Evolutionary conservation across 2,888 invertebrate species (phyloP).

Genomic region (Leptinotarsa rubiginosa): DNA sequence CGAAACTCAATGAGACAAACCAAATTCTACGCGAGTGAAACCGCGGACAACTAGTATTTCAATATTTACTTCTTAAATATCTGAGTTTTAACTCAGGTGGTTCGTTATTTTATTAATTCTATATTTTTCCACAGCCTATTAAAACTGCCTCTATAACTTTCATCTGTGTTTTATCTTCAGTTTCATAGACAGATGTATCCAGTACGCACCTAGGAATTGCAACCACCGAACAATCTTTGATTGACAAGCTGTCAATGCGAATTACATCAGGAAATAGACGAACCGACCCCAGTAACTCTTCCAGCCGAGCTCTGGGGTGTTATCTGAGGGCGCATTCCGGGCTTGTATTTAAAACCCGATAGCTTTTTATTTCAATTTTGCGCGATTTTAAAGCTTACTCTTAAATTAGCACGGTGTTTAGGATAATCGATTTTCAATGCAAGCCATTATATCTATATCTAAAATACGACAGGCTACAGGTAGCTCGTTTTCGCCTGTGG

Average conservation of each 20-base stretch:
- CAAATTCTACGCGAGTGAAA: no score
- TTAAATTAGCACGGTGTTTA: slow-evolving; percentile 65
- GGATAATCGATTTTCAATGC: slow-evolving; percentile 65
- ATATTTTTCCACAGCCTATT: no score
- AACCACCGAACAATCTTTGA: neutral
- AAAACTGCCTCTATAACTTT: no score
- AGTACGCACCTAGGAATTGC: no score
- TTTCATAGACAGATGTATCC: no score
- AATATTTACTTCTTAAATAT: no score
- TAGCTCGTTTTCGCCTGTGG: slow-evolving; percentile 47
- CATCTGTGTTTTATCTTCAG: no score
- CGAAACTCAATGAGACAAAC: no score
- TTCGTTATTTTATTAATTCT: no score
- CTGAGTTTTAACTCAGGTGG: no score
- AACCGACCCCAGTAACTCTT: slow-evolving; percentile 48
- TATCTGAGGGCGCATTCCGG: slow-evolving; percentile 51
- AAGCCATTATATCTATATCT: slow-evolving; percentile 56
- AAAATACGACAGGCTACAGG: slow-evolving; percentile 49
- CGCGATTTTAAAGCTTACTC: slow-evolving; percentile 53
- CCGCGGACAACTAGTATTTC: no score
- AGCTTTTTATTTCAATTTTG: slow-evolving; percentile 47
- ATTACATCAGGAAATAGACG: slow-evolving; percentile 38
- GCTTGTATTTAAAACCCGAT: slow-evolving; percentile 44
- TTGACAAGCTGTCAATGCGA: slow-evolving; percentile 24
- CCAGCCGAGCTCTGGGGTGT: slow-evolving; percentile 59